Percentiles rank a stretch among this genome's conserved stretches.
Evolutionary conservation across 1,140 invertebrate species (phyloP).

Genomic region (Drosophila lowei): DNA sequence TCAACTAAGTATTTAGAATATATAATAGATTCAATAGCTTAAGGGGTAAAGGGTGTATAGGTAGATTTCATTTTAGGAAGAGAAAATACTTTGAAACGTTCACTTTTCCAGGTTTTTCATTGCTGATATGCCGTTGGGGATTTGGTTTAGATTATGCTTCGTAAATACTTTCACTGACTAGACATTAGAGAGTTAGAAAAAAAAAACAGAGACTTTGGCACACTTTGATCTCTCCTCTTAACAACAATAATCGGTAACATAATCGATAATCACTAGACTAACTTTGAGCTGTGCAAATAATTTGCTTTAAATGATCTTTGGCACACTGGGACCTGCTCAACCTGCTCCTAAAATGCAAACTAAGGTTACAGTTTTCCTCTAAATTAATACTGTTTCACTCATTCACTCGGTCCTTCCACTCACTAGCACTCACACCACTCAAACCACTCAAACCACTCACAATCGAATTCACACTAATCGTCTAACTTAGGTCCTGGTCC

Average conservation of each 20-base stretch:
- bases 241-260: neutral
- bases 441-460: neutral
- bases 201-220: conserved; percentile 23
- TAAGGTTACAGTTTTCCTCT: conserved; percentile 32
- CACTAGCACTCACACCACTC: conserved; percentile 5
- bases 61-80: conserved; percentile 24
- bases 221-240: conserved; percentile 17
- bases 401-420: conserved; percentile 21
- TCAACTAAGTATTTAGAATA: conserved; percentile 27
- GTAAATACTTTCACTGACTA: conserved; percentile 52
- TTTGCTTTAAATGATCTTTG: conserved; percentile 14
- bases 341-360: conserved; percentile 46
- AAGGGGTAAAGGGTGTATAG: conserved; percentile 25
- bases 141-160: conserved; percentile 42
- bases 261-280: conserved; percentile 33
- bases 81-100: conserved; percentile 45
- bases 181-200: conserved; percentile 16
- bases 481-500: conserved; percentile 40
- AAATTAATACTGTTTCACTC: conserved; percentile 46
- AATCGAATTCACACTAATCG: conserved; percentile 31
- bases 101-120: conserved; percentile 32
- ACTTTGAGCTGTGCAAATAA: conserved; percentile 32
- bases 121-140: conserved; percentile 42
- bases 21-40: conserved; percentile 33
- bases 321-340: conserved; percentile 16